Conservation (phyloP, 2,888 invertebrate genomes). For the Drosophila nr. fundita region DNA sequence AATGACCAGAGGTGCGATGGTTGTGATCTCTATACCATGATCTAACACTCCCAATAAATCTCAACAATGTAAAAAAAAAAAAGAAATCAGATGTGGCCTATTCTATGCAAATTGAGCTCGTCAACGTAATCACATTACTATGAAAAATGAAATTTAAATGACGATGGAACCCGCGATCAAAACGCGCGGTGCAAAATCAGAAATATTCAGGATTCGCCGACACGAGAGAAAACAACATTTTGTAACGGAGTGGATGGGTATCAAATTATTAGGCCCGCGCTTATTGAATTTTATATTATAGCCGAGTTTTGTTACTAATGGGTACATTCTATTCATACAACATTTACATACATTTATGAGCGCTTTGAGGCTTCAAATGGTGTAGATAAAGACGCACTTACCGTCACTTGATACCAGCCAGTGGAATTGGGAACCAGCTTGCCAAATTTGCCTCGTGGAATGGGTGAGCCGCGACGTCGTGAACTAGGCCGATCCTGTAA, state of each 20-base stretch:
- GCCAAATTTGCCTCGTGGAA: conserved; percentile 78
- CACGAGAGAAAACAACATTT: not conserved
- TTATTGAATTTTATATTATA: not conserved
- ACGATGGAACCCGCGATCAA: not conserved
- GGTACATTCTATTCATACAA: not conserved
- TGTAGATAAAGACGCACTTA: conserved; percentile 63
- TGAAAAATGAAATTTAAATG: not conserved
- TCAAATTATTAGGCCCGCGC: not conserved
- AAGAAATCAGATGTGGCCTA: not conserved
- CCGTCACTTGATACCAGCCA: conserved; percentile 90
- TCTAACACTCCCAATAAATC: too few species aligned
- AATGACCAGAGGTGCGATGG: too few species aligned
- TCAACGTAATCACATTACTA: not conserved
- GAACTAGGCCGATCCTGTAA: conserved; percentile 67
- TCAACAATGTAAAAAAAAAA: too few species aligned
- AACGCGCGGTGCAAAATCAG: not conserved
- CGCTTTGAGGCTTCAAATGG: not conserved
- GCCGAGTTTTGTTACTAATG: not conserved
- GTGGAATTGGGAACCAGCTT: conserved; percentile 84
- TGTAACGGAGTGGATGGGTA: not conserved
- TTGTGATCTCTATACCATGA: too few species aligned
- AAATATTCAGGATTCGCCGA: not conserved
- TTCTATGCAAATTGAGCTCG: not conserved
- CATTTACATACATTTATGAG: not conserved
- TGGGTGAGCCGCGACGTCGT: conserved; percentile 65